Evolutionary conservation across 2,888 invertebrate genomes (phyloP), one percentile per base, ranked within the genome.

Genomic region (Brachynemurus nebulosus): DNA sequence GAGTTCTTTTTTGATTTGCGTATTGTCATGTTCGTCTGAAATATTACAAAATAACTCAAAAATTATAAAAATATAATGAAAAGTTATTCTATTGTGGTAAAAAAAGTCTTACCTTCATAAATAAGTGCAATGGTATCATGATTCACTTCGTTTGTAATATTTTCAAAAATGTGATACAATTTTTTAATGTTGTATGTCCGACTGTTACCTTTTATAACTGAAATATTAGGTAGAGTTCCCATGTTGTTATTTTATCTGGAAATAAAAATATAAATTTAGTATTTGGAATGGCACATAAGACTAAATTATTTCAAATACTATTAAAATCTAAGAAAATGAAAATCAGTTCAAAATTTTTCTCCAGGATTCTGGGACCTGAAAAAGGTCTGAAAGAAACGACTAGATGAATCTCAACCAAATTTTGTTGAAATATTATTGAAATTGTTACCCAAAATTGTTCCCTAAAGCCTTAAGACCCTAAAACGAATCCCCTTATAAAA

Each of bases 171-270:
- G 51, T 64, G 63, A 46, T 78, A 68, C 30, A 82, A 59, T 1
- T 71, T 69, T 2, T 71, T 67, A 0, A 70, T 60, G 4, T 69
- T 66, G 12, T 72, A 65, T 2, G 64, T 59, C 38, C 69, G 64
- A 20, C 75, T 69, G 4, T 69, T 65, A 1, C 81, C 80, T 55
- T 74, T 75, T 39, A 82, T 65, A 50, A 85, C 72, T 0, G 86
- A 85, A 47, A 80, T 66, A 55, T 81, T 76, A 44, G 81, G 83
- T 54, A 86, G 64, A 3, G 83, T 80, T 42, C 85, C 85, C 86
- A 86, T 86, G n/a, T n/a, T n/a, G n/a, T n/a, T n/a, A n/a, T n/a
- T n/a, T n/a, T n/a, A n/a, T n/a, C n/a, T n/a, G n/a, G n/a, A n/a
- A n/a, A n/a, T n/a, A 36, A 36, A 7, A 36, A 36, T 4, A 8